Evolutionary conservation across 2,888 invertebrate genomes (phyloP), one percentile per base, ranked within the genome.

Genomic region (Ormyrus nitidulus): DNA sequence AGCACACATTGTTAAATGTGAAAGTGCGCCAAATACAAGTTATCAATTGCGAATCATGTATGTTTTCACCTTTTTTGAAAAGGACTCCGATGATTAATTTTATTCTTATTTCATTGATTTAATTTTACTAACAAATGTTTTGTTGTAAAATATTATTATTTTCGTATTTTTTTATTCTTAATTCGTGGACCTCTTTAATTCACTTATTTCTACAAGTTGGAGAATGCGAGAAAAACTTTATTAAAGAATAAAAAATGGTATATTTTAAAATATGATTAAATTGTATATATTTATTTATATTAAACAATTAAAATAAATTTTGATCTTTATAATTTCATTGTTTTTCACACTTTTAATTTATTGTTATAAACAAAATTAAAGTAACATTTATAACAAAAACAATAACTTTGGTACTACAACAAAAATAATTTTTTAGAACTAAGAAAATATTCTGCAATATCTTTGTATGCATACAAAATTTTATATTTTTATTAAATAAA

Each of bases 1-100:
- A 62, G 66, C 62, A 75, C 74, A 66, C 9, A 76, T 19, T 58
- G 34, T 10, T 68, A 77, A 74, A 70, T 70, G 59, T 19, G 13
- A 77, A 76, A 59, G 49, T 68, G 54, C 66, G 69, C 59, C 73
- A 77, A 68, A 56, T 80, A 70, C 46, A 75, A 48, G 69, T 13
- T 61, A 70, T 11, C 66, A 51, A 51, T 54, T 34, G 54, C 72
- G 46, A 75, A 75, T 19, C 34, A 34, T 34, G 1, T 34, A 3
- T 34, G 34, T 34, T 34, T 34, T 34, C 34, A 34, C 34, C 34
- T 34, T 34, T 34, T 34, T 34, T 34, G 34, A 34, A 34, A 34
- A 34, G 34, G 34, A 34, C 34, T 34, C 3, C 34, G 34, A 34
- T 2, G 34, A 34, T 34, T 34, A 34, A 34, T 34, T 34, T 34